Conservation (phyloP, 2,113 vertebrate species). For the Scophthalmus maximus region DNA sequence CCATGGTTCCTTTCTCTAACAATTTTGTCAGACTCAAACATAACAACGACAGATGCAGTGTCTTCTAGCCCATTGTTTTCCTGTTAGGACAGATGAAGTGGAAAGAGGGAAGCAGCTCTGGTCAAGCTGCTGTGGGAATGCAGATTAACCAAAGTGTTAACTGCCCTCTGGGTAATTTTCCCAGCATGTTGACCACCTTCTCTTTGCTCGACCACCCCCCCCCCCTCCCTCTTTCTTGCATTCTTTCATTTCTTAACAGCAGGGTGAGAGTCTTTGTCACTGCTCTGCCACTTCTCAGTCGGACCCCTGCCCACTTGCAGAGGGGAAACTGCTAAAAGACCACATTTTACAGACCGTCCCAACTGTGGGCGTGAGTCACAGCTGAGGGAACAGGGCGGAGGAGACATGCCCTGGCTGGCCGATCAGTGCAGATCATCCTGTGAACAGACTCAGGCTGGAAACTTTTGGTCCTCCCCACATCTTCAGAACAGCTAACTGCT, state of each 20-base stretch:
- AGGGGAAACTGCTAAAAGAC: constrained; percentile 5
- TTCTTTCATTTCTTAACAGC: constrained; percentile 79
- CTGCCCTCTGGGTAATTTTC: constrained; percentile 61
- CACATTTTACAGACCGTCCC: constrained; percentile 23
- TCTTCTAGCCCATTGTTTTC: background rate
- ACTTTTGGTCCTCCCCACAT: background rate
- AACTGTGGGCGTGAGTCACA: constrained; percentile 6
- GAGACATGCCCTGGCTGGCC: background rate
- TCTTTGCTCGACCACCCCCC: constrained; percentile 6
- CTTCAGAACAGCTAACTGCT: background rate
- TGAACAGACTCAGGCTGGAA: constrained; percentile 34
- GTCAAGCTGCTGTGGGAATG: constrained; percentile 61
- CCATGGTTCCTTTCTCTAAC: background rate
- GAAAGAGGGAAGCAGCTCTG: constrained; percentile 1
- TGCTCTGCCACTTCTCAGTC: constrained; percentile 36
- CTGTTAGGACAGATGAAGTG: background rate
- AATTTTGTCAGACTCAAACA: background rate
- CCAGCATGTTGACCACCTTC: constrained; percentile 57
- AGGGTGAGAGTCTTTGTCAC: constrained; percentile 58
- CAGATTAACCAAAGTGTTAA: constrained; percentile 58
- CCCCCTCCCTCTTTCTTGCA: constrained; percentile 66
- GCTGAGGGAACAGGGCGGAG: constrained; percentile 15
- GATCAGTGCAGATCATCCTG: constrained; percentile 16
- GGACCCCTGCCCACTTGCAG: constrained; percentile 30
- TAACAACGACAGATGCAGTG: background rate